Conservation (phyloP, 92 coral and sea anemone species). For the Galaxea fascicularis region DNA sequence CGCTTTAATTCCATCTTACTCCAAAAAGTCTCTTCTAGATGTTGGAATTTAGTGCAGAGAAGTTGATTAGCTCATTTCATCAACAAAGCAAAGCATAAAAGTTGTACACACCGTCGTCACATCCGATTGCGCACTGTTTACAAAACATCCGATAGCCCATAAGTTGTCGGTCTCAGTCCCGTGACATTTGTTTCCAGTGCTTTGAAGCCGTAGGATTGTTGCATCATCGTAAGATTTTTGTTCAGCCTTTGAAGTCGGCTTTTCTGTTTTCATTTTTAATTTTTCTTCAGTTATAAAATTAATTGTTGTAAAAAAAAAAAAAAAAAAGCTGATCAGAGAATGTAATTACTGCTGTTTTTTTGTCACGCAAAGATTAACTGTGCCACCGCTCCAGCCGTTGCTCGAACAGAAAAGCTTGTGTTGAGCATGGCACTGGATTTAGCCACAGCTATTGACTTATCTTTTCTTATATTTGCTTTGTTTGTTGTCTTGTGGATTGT, state of each 20-base stretch:
- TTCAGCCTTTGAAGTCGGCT: too few relatives aligned
- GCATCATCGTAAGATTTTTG: too few relatives aligned
- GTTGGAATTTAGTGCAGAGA: background rate
- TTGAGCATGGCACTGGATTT: constrained; percentile 64
- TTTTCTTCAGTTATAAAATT: too few relatives aligned
- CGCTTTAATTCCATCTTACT: background rate
- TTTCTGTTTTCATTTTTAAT: too few relatives aligned
- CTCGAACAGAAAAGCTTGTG: background rate
- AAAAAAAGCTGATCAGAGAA: too few relatives aligned
- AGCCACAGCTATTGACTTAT: constrained; percentile 67
- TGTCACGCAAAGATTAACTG: background rate
- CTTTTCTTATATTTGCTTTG: constrained; percentile 62
- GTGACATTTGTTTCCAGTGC: background rate
- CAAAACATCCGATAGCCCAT: too few relatives aligned
- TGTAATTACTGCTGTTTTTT: too few relatives aligned
- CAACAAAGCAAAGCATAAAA: too few relatives aligned
- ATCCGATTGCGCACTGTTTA: background rate
- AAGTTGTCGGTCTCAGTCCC: background rate
- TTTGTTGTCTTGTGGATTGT: constrained; percentile 70
- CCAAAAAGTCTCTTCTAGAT: too few relatives aligned
- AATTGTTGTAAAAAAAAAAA: too few relatives aligned
- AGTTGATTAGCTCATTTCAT: background rate
- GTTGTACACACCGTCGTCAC: too few relatives aligned
- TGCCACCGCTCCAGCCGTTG: background rate
- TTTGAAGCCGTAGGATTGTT: too few relatives aligned